Percentiles rank a stretch among this genome's conserved stretches.
phyloP scores from a whole-genome alignment of 2,797 vertebrate genomes.

The Rhinella marina region DNA sequence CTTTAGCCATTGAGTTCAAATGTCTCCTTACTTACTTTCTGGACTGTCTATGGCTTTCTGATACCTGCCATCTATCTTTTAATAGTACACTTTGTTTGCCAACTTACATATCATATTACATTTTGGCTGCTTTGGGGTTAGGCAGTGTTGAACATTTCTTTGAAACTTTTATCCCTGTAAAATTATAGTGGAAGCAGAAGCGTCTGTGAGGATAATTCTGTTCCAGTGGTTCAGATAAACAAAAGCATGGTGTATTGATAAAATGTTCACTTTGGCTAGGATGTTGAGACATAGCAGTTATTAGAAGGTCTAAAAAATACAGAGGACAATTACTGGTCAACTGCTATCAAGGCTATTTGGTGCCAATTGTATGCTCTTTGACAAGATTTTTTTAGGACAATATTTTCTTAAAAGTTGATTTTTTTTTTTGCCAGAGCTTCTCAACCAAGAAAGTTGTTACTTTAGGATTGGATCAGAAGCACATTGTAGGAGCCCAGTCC shows the following conservation, averaged over 20 bases:
- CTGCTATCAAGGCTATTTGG: not conserved
- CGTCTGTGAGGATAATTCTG: not conserved
- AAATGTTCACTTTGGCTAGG: not conserved
- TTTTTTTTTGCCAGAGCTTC: not conserved
- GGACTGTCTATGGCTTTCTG: not conserved
- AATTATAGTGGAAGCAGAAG: not conserved
- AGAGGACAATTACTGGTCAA: not conserved
- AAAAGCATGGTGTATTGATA: not conserved
- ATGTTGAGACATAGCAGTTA: not conserved
- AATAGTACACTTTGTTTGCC: constrained; percentile 39
- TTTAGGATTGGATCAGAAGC: not conserved
- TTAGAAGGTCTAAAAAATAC: not conserved
- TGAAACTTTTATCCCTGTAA: constrained; percentile 17
- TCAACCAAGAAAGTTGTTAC: not conserved
- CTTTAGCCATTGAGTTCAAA: constrained; percentile 20
- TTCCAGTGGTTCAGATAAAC: not conserved
- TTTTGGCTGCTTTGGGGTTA: constrained; percentile 1
- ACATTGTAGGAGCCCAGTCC: not conserved
- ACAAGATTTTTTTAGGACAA: not conserved
- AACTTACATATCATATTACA: constrained; percentile 34
- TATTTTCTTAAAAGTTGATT: not conserved
- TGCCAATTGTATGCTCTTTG: not conserved
- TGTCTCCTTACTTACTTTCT: constrained; percentile 24
- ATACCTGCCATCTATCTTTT: constrained; percentile 39
- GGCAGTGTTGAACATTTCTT: not conserved